Base-by-base conservation (phyloP, 2,888 invertebrate species). In the Catonia carolina region DNA sequence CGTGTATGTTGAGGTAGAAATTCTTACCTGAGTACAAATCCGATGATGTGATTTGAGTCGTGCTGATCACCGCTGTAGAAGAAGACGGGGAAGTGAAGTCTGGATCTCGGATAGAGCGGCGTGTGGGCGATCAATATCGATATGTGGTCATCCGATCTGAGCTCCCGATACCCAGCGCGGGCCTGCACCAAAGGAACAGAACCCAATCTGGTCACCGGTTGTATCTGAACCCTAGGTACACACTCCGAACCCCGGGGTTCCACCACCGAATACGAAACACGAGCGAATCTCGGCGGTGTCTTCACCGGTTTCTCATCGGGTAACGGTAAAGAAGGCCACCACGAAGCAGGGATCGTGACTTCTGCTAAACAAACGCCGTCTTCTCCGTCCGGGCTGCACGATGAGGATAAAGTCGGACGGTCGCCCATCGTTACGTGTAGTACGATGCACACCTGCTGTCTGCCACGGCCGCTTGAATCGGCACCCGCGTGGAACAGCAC, bases 341-440 rank as follows among this genome's bases (percentile, higher is more conserved):
- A 96, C 53, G 84, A 83, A 8, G 90, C 85, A 0, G 95, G 96
- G 35, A 96, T 81, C 1, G 89, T 86, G 56, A 92, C 77, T 70
- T 90, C 88, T 0, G 92, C 92, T 53, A 96, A 79, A 70, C 95
- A 96, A 1, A 93, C 94, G 1, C 93, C 91, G 70, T 94, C 92
- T 69, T 91, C 89, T 10, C 90, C 89, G 70, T 90, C 91, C 1
- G 95, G 93, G 67, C 90, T 90, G 74, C 95, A 96, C n/a, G 91
- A 88, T 0, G 93, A 87, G 53, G 89, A 87, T 61, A 94, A 75
- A 2, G 84, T 79, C 52, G 80, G 61, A n/a, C 63, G 56, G 20
- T 67, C 67, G 2, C 66, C 67, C 49, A 81, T 77, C 8, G 62
- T 77, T 1, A 89, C 89, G 69, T 89, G 89, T 61, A 90, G 73